Evolutionary conservation across 2,888 invertebrate genomes (phyloP).

Genomic region (Loripinus fragilis): DNA sequence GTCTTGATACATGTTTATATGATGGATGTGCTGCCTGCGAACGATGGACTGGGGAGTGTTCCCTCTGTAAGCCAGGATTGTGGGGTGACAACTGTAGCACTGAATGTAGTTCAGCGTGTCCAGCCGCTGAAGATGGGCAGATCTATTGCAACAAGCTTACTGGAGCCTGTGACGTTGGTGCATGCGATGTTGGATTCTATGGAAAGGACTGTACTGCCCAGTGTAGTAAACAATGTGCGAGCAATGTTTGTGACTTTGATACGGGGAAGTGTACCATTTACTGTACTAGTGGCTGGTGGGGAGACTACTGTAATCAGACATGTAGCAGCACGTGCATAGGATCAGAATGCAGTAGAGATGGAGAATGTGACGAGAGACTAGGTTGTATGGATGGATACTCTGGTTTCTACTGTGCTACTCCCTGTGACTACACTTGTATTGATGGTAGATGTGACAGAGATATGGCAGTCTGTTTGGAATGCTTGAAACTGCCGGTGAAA

Average conservation of each 20-base stretch:
- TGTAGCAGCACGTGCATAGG: constrained; percentile 37
- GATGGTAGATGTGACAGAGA: constrained; percentile 35
- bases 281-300: constrained; percentile 37
- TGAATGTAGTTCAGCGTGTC: constrained; percentile 37
- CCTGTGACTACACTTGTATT: constrained; percentile 26
- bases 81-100: constrained; percentile 22
- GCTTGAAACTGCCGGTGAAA: constrained; percentile 6
- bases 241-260: constrained; percentile 28
- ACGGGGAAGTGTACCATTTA: constrained; percentile 32
- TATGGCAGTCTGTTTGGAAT: constrained; percentile 30
- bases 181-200: constrained; percentile 30
- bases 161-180: constrained; percentile 25
- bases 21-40: constrained; percentile 26
- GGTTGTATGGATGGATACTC: constrained; percentile 38
- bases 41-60: constrained; percentile 15
- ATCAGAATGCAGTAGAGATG: constrained; percentile 27
- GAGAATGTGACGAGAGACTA: constrained; percentile 21
- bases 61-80: constrained; percentile 19
- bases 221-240: constrained; percentile 26
- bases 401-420: constrained; percentile 27
- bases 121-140: background rate
- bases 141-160: constrained; percentile 26
- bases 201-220: constrained; percentile 6
- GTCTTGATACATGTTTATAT: constrained; percentile 6
- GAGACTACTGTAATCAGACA: constrained; percentile 22